phyloP scores from a whole-genome alignment of 1,140 invertebrate species.

The Tribolium madens region DNA sequence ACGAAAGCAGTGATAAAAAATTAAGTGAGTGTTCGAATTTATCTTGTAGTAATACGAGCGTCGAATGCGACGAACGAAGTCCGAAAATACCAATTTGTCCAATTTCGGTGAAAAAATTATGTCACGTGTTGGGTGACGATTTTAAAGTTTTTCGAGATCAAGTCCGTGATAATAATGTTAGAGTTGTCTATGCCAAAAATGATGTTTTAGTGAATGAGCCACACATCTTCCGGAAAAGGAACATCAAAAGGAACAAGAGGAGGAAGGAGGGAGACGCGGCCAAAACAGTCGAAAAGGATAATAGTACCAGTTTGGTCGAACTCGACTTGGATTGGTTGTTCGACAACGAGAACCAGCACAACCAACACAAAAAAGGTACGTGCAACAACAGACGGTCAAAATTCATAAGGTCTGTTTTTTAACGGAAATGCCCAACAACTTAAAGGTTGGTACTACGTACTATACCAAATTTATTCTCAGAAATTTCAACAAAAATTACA shows the following conservation, averaged over 20 bases:
- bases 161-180: slow-evolving; percentile 25
- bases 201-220: slow-evolving; percentile 42
- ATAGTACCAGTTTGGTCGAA: slow-evolving; percentile 61
- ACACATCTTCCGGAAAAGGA: slow-evolving; percentile 54
- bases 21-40: slow-evolving; percentile 61
- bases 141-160: slow-evolving; percentile 26
- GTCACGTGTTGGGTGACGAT: slow-evolving; percentile 29
- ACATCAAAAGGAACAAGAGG: slow-evolving; percentile 53
- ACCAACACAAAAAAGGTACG: slow-evolving; percentile 59
- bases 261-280: slow-evolving; percentile 40
- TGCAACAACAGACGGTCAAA: not conserved
- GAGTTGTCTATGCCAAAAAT: slow-evolving; percentile 34
- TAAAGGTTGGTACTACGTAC: too few species aligned
- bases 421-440: too few species aligned
- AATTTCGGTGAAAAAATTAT: slow-evolving; percentile 9
- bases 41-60: slow-evolving; percentile 60
- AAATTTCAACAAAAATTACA: too few species aligned
- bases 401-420: too few species aligned
- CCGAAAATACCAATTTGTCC: slow-evolving; percentile 14
- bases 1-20: slow-evolving; percentile 61
- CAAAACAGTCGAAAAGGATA: slow-evolving; percentile 50
- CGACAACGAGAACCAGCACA: slow-evolving; percentile 60
- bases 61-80: slow-evolving; percentile 55
- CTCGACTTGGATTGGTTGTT: slow-evolving; percentile 64
- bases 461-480: too few species aligned